A percentile compares a stretch with the other conserved stretches of the same genome.
Evolutionary conservation across 2,113 vertebrate species (phyloP).

Genomic region (Callopanchax toddi): DNA sequence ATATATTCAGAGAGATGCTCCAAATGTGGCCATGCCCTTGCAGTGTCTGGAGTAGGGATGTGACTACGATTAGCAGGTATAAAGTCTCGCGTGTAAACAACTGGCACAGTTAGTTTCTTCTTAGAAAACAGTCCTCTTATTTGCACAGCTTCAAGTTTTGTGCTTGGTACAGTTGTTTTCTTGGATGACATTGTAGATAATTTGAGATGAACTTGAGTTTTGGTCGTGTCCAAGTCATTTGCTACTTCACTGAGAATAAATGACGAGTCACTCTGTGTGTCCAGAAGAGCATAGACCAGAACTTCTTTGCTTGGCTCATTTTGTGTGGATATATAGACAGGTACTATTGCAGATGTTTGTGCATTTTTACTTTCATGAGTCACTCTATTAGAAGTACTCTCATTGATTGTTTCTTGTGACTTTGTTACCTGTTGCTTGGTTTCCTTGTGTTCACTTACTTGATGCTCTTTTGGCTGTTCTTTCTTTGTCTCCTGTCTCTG

Average conservation of each 20-base stretch:
- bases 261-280: too few relatives aligned
- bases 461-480: background rate
- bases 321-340: slow-evolving; percentile 1
- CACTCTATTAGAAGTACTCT: slow-evolving; percentile 44
- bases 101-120: slow-evolving; percentile 4
- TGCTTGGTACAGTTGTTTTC: background rate
- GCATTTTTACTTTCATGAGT: slow-evolving; percentile 25
- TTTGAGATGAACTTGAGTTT: slow-evolving; percentile 8
- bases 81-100: background rate
- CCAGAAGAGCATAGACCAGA: background rate
- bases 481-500: slow-evolving; percentile 13
- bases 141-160: slow-evolving; percentile 8
- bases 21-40: background rate
- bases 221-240: background rate
- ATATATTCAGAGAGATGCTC: too few relatives aligned
- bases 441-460: slow-evolving; percentile 21
- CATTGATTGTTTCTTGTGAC: slow-evolving; percentile 2
- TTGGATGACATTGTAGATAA: background rate
- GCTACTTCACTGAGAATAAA: slow-evolving; percentile 1
- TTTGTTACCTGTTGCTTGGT: slow-evolving; percentile 11
- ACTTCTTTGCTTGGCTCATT: background rate
- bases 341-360: slow-evolving; percentile 24
- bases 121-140: slow-evolving; percentile 4
- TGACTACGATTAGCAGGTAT: background rate
- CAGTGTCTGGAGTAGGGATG: background rate